Conservation (phyloP, 2,888 invertebrate genomes). For the Stenurella melanura region DNA sequence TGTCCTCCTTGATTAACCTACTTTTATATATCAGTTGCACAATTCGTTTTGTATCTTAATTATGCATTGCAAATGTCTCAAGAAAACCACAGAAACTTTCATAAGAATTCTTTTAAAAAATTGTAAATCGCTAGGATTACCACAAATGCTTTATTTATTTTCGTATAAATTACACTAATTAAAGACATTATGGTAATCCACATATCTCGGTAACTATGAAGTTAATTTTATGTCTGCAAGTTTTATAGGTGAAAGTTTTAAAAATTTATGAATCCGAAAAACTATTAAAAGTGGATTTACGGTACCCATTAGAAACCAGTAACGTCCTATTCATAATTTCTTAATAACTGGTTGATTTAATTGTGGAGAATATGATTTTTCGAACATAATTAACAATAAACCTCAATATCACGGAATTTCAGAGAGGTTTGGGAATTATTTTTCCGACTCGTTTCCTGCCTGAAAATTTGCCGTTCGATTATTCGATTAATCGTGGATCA, state of each 20-base stretch:
- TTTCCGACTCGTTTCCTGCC: too few species aligned
- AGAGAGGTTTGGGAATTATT: too few species aligned
- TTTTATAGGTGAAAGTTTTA: constrained; percentile 26
- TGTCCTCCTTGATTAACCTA: constrained; percentile 23
- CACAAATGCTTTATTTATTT: background rate
- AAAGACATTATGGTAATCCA: background rate
- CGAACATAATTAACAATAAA: too few species aligned
- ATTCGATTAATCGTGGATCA: too few species aligned
- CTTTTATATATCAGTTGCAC: constrained; percentile 18
- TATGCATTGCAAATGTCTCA: background rate
- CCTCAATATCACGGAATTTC: too few species aligned
- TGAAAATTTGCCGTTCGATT: too few species aligned
- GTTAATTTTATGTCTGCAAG: background rate
- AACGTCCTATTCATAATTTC: too few species aligned
- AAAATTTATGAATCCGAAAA: background rate
- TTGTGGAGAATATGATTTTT: too few species aligned
- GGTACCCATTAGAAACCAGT: background rate
- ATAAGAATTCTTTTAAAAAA: background rate
- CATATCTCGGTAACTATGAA: background rate
- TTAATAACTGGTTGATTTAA: too few species aligned
- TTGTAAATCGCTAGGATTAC: background rate
- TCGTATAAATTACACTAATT: background rate
- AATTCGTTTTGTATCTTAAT: constrained; percentile 1
- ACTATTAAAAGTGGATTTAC: background rate
- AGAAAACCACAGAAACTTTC: background rate